phyloP scores from a whole-genome alignment of 2,113 vertebrate species.

The Gallinago paraguaiae region DNA sequence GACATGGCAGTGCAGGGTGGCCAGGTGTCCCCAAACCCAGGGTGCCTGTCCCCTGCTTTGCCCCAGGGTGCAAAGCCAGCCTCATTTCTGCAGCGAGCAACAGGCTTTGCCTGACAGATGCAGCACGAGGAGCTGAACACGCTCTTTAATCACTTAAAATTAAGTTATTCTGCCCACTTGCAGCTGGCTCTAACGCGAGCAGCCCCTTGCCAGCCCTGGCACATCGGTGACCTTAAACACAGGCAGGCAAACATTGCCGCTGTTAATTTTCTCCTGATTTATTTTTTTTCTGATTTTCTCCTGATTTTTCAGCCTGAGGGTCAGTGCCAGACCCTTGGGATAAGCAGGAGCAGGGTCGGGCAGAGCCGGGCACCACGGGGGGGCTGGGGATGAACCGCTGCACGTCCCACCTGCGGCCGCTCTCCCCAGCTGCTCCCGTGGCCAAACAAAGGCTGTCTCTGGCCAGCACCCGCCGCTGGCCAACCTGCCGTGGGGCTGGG shows the following conservation, averaged over 20 bases:
- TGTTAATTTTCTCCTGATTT: background rate
- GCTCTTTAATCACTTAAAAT: background rate
- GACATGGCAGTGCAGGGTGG: background rate
- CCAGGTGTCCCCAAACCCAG: background rate
- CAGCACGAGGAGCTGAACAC: background rate
- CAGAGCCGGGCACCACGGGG: background rate
- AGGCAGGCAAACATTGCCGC: background rate
- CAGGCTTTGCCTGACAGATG: background rate
- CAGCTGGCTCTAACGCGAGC: background rate
- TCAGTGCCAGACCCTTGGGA: fast-evolving
- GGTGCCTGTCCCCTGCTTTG: background rate
- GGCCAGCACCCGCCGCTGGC: background rate
- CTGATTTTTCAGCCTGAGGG: background rate
- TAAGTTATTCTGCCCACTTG: background rate
- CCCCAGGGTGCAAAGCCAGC: background rate
- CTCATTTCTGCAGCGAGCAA: background rate
- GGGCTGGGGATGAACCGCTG: background rate
- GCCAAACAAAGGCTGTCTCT: background rate
- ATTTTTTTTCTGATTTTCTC: background rate
- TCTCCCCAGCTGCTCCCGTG: background rate
- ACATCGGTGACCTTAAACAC: background rate
- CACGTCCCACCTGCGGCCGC: background rate
- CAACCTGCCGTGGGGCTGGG: background rate
- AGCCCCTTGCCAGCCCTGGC: background rate
- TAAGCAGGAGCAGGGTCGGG: background rate